These are phyloP conservation scores for Diplogasteroides magnus DNA, from an alignment of 1,140 invertebrate genomes.

Conservation along the genomic window DNA sequence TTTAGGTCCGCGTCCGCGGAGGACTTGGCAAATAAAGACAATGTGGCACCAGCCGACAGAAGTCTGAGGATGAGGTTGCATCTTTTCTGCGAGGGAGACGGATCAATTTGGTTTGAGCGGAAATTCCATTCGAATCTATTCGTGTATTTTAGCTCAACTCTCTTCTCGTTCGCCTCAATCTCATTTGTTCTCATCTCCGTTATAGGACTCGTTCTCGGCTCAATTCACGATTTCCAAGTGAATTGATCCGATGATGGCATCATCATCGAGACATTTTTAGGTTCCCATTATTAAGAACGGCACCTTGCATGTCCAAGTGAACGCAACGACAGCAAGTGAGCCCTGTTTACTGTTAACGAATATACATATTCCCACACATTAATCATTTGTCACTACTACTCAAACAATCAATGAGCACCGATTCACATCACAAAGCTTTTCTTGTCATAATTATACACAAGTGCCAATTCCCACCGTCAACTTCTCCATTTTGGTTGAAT, in stretches of 20 bases:
- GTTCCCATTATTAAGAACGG: slow-evolving; percentile 37
- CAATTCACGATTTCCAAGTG: slow-evolving; percentile 46
- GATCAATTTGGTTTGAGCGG: slow-evolving; percentile 1
- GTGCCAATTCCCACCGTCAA: too few relatives aligned
- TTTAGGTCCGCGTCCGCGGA: slow-evolving; percentile 33
- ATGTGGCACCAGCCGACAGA: slow-evolving; percentile 22
- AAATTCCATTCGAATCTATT: not conserved
- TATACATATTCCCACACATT: not conserved
- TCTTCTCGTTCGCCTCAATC: slow-evolving; percentile 40
- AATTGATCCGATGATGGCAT: not conserved
- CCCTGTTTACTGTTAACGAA: not conserved
- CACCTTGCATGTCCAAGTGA: slow-evolving; percentile 21
- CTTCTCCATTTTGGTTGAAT: too few relatives aligned
- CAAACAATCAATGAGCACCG: too few relatives aligned
- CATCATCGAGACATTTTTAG: slow-evolving; percentile 14
- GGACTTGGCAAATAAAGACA: slow-evolving; percentile 27
- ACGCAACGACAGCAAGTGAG: slow-evolving; percentile 14
- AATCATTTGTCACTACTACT: not conserved
- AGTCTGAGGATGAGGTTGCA: slow-evolving; percentile 28
- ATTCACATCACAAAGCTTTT: too few relatives aligned
- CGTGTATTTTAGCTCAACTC: slow-evolving; percentile 31
- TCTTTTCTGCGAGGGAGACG: slow-evolving; percentile 39
- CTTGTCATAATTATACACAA: too few relatives aligned
- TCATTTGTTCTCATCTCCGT: slow-evolving; percentile 45
- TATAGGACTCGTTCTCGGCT: slow-evolving; percentile 44